These are phyloP conservation scores for Puffinus mauretanicus DNA, from an alignment of 2,113 vertebrate genomes.

Conservation along the genomic window DNA sequence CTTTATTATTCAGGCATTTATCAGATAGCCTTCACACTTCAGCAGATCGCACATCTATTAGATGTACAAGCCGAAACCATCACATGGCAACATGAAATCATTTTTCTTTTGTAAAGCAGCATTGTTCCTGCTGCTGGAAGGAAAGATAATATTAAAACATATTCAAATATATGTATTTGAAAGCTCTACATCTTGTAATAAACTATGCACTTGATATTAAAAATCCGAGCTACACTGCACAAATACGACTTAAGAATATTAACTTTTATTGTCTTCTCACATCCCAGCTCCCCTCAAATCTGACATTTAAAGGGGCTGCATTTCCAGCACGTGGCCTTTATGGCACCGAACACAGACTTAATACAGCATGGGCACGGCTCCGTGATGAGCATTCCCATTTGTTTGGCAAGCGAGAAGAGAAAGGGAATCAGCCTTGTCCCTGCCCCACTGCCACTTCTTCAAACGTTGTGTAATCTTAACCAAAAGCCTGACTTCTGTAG, in stretches of 20 bases:
- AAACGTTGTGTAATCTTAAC: background rate
- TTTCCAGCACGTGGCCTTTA: background rate
- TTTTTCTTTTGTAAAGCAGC: slow-evolving; percentile 24
- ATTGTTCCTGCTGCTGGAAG: slow-evolving; percentile 19
- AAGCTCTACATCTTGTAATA: slow-evolving; percentile 27
- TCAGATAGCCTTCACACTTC: slow-evolving; percentile 31
- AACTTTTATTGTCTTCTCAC: slow-evolving; percentile 18
- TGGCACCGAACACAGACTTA: background rate
- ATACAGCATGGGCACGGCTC: background rate
- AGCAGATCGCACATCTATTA: background rate
- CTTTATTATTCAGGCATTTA: slow-evolving; percentile 42
- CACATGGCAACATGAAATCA: background rate
- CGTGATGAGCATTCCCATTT: background rate
- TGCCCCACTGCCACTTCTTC: background rate
- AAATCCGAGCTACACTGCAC: background rate
- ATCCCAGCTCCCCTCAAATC: background rate
- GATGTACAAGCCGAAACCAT: background rate
- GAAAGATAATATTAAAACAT: slow-evolving; percentile 18
- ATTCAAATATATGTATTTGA: slow-evolving; percentile 44
- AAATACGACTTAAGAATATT: background rate
- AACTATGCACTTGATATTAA: slow-evolving; percentile 50
- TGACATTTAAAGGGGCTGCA: slow-evolving; percentile 27
- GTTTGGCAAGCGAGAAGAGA: background rate
- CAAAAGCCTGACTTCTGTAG: background rate
- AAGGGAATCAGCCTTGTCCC: background rate